Percentiles rank a stretch among this genome's conserved stretches.
phyloP scores from a whole-genome alignment of 2,888 invertebrate species.

The Epistrophella euchroma region DNA sequence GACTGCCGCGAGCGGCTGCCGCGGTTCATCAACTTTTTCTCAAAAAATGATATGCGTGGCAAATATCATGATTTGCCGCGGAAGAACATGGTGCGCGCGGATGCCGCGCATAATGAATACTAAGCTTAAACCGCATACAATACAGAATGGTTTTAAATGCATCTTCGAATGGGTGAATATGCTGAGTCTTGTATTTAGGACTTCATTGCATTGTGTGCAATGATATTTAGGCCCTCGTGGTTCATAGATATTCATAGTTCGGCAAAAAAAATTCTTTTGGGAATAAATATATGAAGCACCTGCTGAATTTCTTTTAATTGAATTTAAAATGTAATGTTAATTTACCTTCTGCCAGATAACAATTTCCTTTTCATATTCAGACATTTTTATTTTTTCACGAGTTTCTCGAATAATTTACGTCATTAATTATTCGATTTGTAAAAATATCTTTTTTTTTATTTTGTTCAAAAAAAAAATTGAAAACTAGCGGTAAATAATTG shows the following conservation, averaged over 20 bases:
- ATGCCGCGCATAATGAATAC: too few species aligned
- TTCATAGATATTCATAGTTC: slow-evolving; percentile 65
- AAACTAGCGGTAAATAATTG: too few species aligned
- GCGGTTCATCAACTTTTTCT: too few species aligned
- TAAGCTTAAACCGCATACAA: slow-evolving; percentile 61
- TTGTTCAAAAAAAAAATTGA: too few species aligned
- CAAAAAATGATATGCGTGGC: too few species aligned
- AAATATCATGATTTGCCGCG: too few species aligned
- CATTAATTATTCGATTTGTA: too few species aligned
- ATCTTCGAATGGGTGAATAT: slow-evolving; percentile 69
- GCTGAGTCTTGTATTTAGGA: slow-evolving; percentile 64
- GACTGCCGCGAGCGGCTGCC: too few species aligned
- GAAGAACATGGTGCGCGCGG: too few species aligned
- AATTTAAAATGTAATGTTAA: not conserved
- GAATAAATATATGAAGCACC: not conserved
- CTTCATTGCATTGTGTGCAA: slow-evolving; percentile 61
- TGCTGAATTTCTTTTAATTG: not conserved
- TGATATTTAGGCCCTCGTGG: slow-evolving; percentile 66
- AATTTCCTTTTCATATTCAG: slow-evolving; percentile 1
- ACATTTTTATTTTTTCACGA: not conserved
- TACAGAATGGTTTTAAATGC: slow-evolving; percentile 68
- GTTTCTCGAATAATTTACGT: not conserved
- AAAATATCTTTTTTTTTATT: too few species aligned
- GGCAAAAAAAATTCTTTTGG: slow-evolving; percentile 56
- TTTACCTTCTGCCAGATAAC: slow-evolving; percentile 65